phyloP scores from a whole-genome alignment of 2,797 vertebrate species.

The Furcifer pardalis region DNA sequence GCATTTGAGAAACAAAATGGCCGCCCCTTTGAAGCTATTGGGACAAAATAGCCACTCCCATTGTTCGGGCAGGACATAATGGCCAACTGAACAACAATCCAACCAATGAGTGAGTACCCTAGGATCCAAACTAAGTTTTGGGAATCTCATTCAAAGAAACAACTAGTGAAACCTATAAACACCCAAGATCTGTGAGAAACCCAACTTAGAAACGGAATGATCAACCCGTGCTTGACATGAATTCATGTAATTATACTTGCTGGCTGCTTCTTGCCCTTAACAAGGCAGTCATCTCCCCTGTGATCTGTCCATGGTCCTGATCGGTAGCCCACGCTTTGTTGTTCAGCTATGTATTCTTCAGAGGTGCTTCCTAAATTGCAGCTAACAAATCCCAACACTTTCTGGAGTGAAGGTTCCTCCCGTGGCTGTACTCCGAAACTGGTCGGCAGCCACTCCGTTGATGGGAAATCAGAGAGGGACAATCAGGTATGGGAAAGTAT shows the following conservation, averaged over 20 bases:
- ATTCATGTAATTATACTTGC: background rate
- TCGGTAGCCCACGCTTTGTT: background rate
- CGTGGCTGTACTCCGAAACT: background rate
- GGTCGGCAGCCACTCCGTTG: background rate
- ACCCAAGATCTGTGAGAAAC: background rate
- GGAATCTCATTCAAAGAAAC: no score
- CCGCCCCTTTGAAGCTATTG: no score
- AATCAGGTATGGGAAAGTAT: no score
- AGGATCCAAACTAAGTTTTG: background rate
- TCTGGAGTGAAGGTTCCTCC: background rate
- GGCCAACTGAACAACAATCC: no score
- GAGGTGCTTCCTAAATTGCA: background rate
- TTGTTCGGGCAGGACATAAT: no score
- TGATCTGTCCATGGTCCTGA: constrained; percentile 44
- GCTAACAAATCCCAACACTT: background rate
- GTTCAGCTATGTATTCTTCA: background rate
- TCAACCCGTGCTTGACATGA: background rate
- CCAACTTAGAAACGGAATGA: background rate
- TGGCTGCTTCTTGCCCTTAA: background rate
- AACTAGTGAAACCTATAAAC: background rate
- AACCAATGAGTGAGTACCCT: background rate
- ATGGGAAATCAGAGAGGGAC: background rate
- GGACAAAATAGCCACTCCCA: no score
- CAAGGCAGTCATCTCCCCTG: no score
- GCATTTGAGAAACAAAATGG: no score